Conservation (phyloP, 2,113 vertebrate genomes). For the Alosa alosa region DNA sequence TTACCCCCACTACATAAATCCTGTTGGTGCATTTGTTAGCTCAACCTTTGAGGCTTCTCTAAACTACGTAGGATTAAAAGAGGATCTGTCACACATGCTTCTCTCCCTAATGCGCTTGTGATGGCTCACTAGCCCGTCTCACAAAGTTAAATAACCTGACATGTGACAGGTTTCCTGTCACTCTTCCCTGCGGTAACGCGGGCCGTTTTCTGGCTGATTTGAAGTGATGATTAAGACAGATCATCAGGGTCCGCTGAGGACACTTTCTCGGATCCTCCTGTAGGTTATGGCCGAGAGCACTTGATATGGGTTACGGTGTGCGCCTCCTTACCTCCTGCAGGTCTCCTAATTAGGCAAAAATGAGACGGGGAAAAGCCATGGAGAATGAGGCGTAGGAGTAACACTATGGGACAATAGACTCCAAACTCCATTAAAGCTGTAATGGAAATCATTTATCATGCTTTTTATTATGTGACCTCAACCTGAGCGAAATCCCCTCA, state of each 20-base stretch:
- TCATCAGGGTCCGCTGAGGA: slow-evolving; percentile 48
- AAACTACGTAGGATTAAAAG: not conserved
- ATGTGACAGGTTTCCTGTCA: slow-evolving; percentile 23
- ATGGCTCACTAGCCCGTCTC: not conserved
- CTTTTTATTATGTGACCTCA: slow-evolving; percentile 63
- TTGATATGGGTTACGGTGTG: slow-evolving; percentile 54
- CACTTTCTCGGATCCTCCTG: slow-evolving; percentile 40
- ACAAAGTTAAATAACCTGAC: slow-evolving; percentile 17
- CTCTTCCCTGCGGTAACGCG: slow-evolving; percentile 11
- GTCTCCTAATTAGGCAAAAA: slow-evolving; percentile 61
- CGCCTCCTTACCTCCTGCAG: slow-evolving; percentile 54
- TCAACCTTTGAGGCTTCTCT: not conserved
- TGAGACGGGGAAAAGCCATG: slow-evolving; percentile 57
- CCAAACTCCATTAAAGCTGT: slow-evolving; percentile 64
- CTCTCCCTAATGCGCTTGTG: not conserved
- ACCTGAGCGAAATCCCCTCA: slow-evolving; percentile 42
- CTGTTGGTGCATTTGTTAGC: not conserved
- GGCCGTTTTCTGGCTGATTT: slow-evolving; percentile 48
- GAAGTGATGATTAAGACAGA: slow-evolving; percentile 64
- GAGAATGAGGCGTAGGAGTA: slow-evolving; percentile 35
- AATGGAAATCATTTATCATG: slow-evolving; percentile 73
- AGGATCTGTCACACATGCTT: not conserved
- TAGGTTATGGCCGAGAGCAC: slow-evolving; percentile 43
- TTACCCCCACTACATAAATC: not conserved
- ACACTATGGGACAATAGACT: slow-evolving; percentile 53